Evolutionary conservation across 2,888 invertebrate species (phyloP), one percentile per base, ranked within the genome.

Genomic region (Phaedon cochleariae): DNA sequence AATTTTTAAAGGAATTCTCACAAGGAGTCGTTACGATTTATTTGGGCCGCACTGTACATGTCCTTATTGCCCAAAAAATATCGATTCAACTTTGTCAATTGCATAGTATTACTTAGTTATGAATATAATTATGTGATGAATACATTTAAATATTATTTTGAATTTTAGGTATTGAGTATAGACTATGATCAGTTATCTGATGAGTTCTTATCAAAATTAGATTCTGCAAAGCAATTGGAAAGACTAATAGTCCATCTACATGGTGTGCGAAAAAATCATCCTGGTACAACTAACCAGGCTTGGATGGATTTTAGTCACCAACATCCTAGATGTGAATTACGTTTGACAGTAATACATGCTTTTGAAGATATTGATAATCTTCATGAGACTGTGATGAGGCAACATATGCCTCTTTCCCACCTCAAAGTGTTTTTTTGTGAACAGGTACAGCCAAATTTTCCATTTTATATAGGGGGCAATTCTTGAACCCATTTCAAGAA

Each of bases 381-480:
- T 70, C 86, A 91, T 65, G 81, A 85, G 51, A 85, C 87, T 68
- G 89, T 93, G 72, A 82, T 93, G 57, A 87, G 87, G 71, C 87
- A 87, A 49, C 85, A 87, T 62, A 90, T 93, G 90, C 92, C 92
- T 17, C 84, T 93, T 20, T 88, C 90, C 20, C 90, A 91, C 80
- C 85, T 92, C 57, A 88, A 90, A 77, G 90, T 90, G 61, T 87
- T 92, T 73, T 93, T 92, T 83, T 92, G 92, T 81, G 89, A 90
- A 81, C 84, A 85, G 79, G 87, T 87, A 81, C 83, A 84, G 80
- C 45, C 12, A 48, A 48, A 0, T 29, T 12, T 48, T 1, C 17
- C 10, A 41, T 41, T 41, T 21, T n/a, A n/a, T n/a, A n/a, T n/a
- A n/a, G n/a, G n/a, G n/a, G n/a, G n/a, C n/a, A n/a, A n/a, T n/a